Conservation (phyloP, 2,888 invertebrate genomes). For the Ennomos erosarius region DNA sequence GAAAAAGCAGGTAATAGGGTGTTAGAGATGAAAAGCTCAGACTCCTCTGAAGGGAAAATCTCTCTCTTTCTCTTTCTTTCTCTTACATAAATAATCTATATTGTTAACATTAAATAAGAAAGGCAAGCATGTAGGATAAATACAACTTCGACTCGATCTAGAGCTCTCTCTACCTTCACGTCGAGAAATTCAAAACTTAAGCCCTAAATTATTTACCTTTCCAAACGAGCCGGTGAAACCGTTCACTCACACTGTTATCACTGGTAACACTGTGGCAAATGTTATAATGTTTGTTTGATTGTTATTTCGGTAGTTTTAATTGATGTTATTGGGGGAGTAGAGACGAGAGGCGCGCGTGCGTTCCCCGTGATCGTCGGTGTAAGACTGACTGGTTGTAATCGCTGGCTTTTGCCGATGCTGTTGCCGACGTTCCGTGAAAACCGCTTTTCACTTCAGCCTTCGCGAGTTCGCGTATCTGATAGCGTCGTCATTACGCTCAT, state of each 20-base stretch:
- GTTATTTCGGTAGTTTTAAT: slow-evolving; percentile 35
- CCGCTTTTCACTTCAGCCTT: slow-evolving; percentile 20
- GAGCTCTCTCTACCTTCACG: slow-evolving; percentile 1
- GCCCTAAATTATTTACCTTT: slow-evolving; percentile 30
- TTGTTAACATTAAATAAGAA: no score
- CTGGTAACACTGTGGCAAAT: slow-evolving; percentile 29
- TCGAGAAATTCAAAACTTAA: slow-evolving; percentile 16
- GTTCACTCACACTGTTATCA: slow-evolving; percentile 35
- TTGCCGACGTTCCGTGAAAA: slow-evolving; percentile 15
- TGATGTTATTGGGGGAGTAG: slow-evolving; percentile 16
- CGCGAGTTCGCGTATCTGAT: background rate
- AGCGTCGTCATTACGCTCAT: background rate
- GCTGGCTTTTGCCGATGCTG: slow-evolving; percentile 4
- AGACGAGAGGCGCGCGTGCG: slow-evolving; percentile 27
- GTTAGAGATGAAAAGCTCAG: no score
- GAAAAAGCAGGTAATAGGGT: no score
- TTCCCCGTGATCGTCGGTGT: slow-evolving; percentile 21
- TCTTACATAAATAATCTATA: no score
- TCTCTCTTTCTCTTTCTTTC: no score
- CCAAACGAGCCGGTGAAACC: slow-evolving; percentile 28
- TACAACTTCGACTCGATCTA: no score
- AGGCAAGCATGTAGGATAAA: no score
- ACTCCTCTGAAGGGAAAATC: no score
- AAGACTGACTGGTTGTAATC: slow-evolving; percentile 25
- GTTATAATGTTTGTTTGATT: slow-evolving; percentile 22